Evolutionary conservation across 1,140 invertebrate genomes (phyloP).

Genomic region (Nasonia vitripennis): DNA sequence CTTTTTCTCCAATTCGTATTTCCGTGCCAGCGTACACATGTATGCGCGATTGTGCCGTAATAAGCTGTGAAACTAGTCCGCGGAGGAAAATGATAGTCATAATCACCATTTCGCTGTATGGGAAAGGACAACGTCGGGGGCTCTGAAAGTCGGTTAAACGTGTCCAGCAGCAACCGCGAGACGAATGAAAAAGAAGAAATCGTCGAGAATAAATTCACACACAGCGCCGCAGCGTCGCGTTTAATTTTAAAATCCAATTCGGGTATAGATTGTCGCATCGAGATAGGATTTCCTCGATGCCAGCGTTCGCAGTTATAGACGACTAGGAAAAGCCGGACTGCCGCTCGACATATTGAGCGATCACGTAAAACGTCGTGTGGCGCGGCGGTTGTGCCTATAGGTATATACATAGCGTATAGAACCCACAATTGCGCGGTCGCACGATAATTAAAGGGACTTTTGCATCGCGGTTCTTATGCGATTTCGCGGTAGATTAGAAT

Average conservation of each 20-base stretch:
- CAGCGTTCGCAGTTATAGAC: neutral
- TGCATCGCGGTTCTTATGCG: constrained; percentile 14
- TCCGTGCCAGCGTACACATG: neutral
- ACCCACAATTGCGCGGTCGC: constrained; percentile 27
- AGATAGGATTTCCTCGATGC: neutral
- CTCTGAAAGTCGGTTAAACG: no score
- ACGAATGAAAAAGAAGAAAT: no score
- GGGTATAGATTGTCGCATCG: neutral
- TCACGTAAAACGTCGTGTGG: constrained; percentile 27
- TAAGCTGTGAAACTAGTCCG: no score
- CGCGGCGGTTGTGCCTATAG: neutral
- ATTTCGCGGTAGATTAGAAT: constrained; percentile 5
- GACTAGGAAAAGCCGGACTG: neutral
- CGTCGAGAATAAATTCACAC: no score
- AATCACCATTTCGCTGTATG: no score
- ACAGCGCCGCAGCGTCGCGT: no score
- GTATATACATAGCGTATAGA: no score
- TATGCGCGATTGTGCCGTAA: no score
- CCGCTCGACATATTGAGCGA: constrained; percentile 3
- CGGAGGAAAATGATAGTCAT: no score
- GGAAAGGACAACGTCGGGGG: no score
- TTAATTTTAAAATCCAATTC: neutral
- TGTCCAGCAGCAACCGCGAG: no score
- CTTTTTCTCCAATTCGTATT: neutral
- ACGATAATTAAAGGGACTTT: constrained; percentile 34